These are phyloP conservation scores for Melinaea marsaeus DNA, from an alignment of 2,888 invertebrate genomes.

Conservation along the genomic window DNA sequence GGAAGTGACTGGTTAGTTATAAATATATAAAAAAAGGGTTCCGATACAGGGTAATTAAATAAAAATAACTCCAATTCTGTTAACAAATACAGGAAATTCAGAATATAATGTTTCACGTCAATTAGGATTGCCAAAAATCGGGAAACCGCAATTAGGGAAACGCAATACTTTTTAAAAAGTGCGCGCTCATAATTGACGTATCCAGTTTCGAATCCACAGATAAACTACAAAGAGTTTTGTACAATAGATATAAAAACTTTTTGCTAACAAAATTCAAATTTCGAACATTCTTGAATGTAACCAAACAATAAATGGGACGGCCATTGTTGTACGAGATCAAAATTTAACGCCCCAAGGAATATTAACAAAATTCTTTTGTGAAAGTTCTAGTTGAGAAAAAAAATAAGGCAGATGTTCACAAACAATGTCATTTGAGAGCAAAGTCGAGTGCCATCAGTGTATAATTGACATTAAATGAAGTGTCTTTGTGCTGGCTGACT, in stretches of 20 bases:
- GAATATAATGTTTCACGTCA: constrained; percentile 35
- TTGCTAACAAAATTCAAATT: constrained; percentile 16
- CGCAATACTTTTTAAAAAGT: constrained; percentile 32
- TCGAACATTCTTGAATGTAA: constrained; percentile 17
- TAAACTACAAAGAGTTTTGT: constrained; percentile 25
- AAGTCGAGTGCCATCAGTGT: constrained; percentile 53
- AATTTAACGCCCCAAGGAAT: constrained; percentile 63
- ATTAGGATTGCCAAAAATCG: constrained; percentile 35
- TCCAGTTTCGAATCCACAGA: constrained; percentile 39
- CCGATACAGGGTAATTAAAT: background rate
- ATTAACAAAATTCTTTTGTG: constrained; percentile 44
- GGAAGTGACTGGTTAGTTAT: too few species aligned
- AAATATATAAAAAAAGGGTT: too few species aligned
- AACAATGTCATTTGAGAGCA: constrained; percentile 52
- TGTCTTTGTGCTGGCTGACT: constrained; percentile 41
- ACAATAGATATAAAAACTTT: constrained; percentile 15
- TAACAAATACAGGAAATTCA: background rate
- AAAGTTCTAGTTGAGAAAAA: constrained; percentile 38
- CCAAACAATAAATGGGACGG: constrained; percentile 42
- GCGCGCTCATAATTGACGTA: constrained; percentile 42
- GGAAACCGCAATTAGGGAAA: constrained; percentile 27
- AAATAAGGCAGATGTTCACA: constrained; percentile 56
- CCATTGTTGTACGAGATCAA: constrained; percentile 50
- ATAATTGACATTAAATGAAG: constrained; percentile 70
- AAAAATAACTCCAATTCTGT: background rate